Evolutionary conservation across 2,113 vertebrate genomes (phyloP).

Genomic region (Calidris pygmaea): DNA sequence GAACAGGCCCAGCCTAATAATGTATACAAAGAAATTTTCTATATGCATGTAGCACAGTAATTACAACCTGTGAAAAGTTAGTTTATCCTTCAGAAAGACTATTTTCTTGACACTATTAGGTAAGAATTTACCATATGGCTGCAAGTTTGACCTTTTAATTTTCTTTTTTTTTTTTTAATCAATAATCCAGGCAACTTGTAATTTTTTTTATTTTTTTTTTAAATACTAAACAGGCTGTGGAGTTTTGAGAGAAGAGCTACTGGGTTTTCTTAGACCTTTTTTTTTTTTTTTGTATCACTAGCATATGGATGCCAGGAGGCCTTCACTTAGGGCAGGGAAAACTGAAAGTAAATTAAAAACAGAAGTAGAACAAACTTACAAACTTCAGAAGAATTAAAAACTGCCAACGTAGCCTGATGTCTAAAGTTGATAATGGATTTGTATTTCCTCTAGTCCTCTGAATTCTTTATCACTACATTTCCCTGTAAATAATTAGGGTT

Average conservation of each 20-base stretch:
- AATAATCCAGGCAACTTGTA: neutral
- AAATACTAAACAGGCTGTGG: neutral
- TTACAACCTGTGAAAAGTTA: neutral
- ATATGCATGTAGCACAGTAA: neutral
- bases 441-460: conserved; percentile 30
- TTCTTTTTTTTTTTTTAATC: neutral
- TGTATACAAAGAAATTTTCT: neutral
- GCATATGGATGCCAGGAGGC: conserved; percentile 29
- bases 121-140: neutral
- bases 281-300: neutral
- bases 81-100: neutral
- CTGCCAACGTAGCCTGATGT: conserved; percentile 36
- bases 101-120: neutral
- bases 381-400: conserved; percentile 58
- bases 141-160: neutral
- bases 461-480: conserved; percentile 54
- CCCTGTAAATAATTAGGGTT: conserved; percentile 47
- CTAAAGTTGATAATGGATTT: conserved; percentile 54
- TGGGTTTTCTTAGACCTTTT: neutral
- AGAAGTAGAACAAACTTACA: conserved; percentile 58
- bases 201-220: neutral
- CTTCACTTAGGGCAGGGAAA: neutral
- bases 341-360: conserved; percentile 65
- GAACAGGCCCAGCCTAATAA: neutral
- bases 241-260: conserved; percentile 21